Base-by-base conservation (phyloP, 2,888 invertebrate species). In the Nowickia ferox region DNA sequence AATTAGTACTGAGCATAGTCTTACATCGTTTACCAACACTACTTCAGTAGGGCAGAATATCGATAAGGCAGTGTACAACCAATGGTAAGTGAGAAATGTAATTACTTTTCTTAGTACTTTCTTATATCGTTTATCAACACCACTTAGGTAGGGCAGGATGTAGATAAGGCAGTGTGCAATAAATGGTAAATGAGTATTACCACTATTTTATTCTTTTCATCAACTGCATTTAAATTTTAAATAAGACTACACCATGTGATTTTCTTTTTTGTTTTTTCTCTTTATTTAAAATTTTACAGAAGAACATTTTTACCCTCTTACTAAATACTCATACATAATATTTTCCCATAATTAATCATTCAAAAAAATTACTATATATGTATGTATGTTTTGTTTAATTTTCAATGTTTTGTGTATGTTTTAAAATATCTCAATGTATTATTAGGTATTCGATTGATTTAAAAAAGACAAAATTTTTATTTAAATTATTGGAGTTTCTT, bases 331-430 rank as follows among this genome's bases (percentile, higher is more conserved):
- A 86, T 83, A 83, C 86, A 86, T 83, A 83, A 81, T 84, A 77
- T 66, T 79, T 86, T 72, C 69, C 79, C 75, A 83, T 83, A 76
- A 83, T 71, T 79, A 65, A 79, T 76, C 71, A 75, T 79, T 84
- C 81, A 84, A 84, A 84, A 81, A 81, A 78, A 72, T 81, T 66
- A 66, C 72, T 78, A 57, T 82, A 57, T 82, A 81, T 85, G 78
- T 78, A 57, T 82, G 53, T 82, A 81, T 85, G 78, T 87, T 76
- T 74, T 84, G 78, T 78, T 82, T 84, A 84, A 87, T 88, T 88
- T 75, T 75, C 10, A 69, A 59, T 84, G 87, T 51, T 13, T 87
- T 77, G 57, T 84, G 87, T 90, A 86, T 89, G 89, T 89, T 88
- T 89, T 87, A 88, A 88, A 89, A 83, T 68, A 78, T 59, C 44